Evolutionary conservation across 2,888 invertebrate species (phyloP).

Genomic region (Drosophila nr. fundita): DNA sequence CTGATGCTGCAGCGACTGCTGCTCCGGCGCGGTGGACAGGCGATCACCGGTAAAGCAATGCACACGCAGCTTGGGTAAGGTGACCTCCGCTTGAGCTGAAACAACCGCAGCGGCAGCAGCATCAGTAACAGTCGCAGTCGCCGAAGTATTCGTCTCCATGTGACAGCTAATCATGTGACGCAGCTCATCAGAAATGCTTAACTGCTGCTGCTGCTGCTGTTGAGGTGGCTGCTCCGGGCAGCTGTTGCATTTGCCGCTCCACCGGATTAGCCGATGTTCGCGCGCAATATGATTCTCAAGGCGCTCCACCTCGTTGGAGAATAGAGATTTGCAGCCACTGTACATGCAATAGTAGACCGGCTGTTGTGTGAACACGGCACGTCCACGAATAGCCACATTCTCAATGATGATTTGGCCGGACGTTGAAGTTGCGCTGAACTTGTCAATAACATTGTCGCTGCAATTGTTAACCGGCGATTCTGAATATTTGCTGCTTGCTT

Average conservation of each 20-base stretch:
- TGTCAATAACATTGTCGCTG: too few species aligned
- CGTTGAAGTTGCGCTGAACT: too few species aligned
- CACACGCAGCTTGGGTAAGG: too few species aligned
- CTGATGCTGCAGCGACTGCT: too few species aligned
- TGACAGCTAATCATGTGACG: slow-evolving; percentile 74
- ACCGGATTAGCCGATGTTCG: slow-evolving; percentile 84
- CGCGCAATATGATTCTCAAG: slow-evolving; percentile 80
- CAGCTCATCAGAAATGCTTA: slow-evolving; percentile 64
- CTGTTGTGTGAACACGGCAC: background rate
- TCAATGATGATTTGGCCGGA: too few species aligned
- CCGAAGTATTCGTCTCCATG: slow-evolving; percentile 34
- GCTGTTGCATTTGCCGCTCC: slow-evolving; percentile 87
- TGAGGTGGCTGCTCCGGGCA: slow-evolving; percentile 82
- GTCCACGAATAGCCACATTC: too few species aligned
- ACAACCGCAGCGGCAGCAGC: too few species aligned
- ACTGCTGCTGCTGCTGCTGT: too few species aligned
- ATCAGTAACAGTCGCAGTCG: slow-evolving; percentile 26
- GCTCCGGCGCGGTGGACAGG: too few species aligned
- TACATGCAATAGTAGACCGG: slow-evolving; percentile 80
- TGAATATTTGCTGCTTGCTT: too few species aligned
- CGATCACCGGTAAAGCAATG: too few species aligned
- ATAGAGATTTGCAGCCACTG: slow-evolving; percentile 80
- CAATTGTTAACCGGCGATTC: slow-evolving; percentile 30
- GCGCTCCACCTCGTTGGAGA: slow-evolving; percentile 77
- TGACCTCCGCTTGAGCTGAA: too few species aligned